Evolutionary conservation across 1,140 invertebrate species (phyloP), one percentile per base, ranked within the genome.

Genomic region (Ceratitis capitata): DNA sequence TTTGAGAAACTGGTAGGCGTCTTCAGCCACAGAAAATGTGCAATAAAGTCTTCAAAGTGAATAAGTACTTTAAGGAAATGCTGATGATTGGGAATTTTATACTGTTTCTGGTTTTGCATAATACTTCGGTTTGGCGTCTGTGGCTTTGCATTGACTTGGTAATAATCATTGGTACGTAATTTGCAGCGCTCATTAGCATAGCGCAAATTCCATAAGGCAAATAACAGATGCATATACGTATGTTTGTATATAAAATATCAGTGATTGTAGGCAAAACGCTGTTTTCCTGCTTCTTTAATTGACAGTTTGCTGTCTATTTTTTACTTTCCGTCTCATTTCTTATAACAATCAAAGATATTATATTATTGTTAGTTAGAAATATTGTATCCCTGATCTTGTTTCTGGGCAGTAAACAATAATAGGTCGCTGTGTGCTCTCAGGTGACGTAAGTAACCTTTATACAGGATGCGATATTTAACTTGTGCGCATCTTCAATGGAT

Each of bases 111-210:
- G 69, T 78, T 45, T 78, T 45, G 69, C 69, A 78, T 45, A 78
- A 78, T 5, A 78, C 16, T 42, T 45, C 69, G 39, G n/a, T 32
- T 42, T n/a, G 69, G 39, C 42, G 69, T 23, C n/a, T 78, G 69
- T 10, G 39, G 69, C 69, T 47, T 78, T 45, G n/a, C 39, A 32
- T 29, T 64, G 23, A 12, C 2, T 12, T 26, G 5, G 14, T 26
- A 78, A 45, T 78, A 78, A 78, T 78, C 69, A 78, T 78, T 47
- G 19, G 69, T 78, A n/a, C n/a, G n/a, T n/a, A 78, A 78, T 78
- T 78, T 78, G 23, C 69, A 47, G 19, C 5, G 39, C 69, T 78
- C 23, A 78, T 78, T 78, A 29, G 19, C 39, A 42, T 78, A 69
- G n/a, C 39, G 64, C 64, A 61, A 61, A 61, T 61, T 12, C 26